Conservation (phyloP, 2,113 vertebrate species). For the Campylomormyrus tamandua region DNA sequence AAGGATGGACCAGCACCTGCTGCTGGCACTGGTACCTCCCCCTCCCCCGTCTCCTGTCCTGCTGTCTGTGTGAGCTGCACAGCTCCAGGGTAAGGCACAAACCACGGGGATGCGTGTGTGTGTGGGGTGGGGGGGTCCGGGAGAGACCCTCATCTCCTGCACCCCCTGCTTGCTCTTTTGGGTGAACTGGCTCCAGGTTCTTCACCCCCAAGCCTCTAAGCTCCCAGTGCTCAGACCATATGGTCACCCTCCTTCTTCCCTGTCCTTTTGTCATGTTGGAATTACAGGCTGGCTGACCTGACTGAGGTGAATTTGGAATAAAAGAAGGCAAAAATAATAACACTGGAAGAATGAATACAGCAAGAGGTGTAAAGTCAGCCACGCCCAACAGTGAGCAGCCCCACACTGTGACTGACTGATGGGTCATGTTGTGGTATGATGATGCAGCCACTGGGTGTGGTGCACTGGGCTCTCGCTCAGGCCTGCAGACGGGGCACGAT, state of each 20-base stretch:
- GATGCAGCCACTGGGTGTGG: constrained; percentile 11
- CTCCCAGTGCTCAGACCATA: constrained; percentile 57
- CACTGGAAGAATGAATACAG: constrained; percentile 28
- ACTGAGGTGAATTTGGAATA: constrained; percentile 25
- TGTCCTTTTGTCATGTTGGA: constrained; percentile 44
- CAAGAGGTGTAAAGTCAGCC: constrained; percentile 30
- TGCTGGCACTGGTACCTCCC: constrained; percentile 65
- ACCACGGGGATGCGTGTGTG: constrained; percentile 15
- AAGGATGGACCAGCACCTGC: constrained; percentile 81
- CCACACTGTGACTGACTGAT: constrained; percentile 28
- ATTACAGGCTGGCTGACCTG: constrained; percentile 31
- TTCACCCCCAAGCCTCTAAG: constrained; percentile 33
- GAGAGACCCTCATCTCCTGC: constrained; percentile 14
- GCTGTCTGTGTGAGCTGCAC: constrained; percentile 31
- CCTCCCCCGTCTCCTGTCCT: constrained; percentile 10
- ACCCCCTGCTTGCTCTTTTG: constrained; percentile 11
- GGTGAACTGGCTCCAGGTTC: constrained; percentile 58
- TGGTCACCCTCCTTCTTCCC: constrained; percentile 42
- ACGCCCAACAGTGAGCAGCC: constrained; percentile 29
- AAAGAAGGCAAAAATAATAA: constrained; percentile 32
- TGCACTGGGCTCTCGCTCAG: background rate
- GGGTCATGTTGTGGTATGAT: constrained; percentile 27
- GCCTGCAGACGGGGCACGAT: background rate
- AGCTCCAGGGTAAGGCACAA: constrained; percentile 37
- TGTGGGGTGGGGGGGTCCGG: background rate